phyloP scores from a whole-genome alignment of 2,797 vertebrate species.

The Myotis pilosus region DNA sequence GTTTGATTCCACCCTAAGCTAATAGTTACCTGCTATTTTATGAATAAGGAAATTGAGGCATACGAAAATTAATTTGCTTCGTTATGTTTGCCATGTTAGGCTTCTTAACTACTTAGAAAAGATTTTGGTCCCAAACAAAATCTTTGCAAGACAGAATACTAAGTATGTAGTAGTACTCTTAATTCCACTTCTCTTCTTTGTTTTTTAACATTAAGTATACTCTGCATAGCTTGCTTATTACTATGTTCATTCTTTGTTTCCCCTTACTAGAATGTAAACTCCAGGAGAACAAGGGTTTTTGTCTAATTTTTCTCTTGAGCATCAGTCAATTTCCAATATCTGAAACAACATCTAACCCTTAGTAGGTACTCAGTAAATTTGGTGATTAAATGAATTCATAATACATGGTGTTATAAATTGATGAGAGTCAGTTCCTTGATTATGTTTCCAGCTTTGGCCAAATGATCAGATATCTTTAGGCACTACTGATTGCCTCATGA shows the following conservation, averaged over 20 bases:
- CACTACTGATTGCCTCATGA: background rate
- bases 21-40: background rate
- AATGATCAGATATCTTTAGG: background rate
- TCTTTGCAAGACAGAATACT: background rate
- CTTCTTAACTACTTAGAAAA: background rate
- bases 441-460: background rate
- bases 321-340: background rate
- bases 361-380: background rate
- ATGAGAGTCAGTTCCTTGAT: background rate
- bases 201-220: background rate
- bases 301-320: background rate
- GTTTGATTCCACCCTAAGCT: background rate
- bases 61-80: background rate
- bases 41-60: background rate
- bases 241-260: background rate
- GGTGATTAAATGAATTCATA: background rate
- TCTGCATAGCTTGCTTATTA: no score
- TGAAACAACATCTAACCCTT: background rate
- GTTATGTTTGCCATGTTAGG: background rate
- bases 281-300: background rate
- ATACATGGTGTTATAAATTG: background rate
- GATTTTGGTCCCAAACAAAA: background rate
- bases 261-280: background rate
- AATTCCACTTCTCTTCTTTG: background rate
- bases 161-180: background rate